Percentiles rank a stretch among this genome's conserved stretches.
Evolutionary conservation across 2,113 vertebrate species (phyloP).

Genomic region (Amazona guildingii): DNA sequence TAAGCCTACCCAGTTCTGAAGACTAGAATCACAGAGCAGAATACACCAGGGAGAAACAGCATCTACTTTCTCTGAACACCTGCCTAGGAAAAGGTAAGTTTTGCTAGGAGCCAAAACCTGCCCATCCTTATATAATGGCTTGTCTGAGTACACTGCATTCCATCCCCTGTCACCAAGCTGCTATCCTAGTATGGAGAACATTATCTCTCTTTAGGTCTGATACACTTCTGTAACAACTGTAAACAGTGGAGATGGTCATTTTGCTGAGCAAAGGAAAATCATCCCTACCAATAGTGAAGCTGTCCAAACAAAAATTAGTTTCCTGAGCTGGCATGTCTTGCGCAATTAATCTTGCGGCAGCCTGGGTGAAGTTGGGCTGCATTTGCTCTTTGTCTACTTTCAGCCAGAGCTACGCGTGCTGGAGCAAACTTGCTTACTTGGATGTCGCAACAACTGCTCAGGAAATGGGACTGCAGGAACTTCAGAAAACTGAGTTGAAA

Average conservation of each 20-base stretch:
- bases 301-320: background rate
- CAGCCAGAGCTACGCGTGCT: background rate
- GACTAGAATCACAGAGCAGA: background rate
- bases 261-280: background rate
- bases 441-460: background rate
- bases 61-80: background rate
- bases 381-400: background rate
- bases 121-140: background rate
- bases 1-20: background rate
- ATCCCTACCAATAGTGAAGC: background rate
- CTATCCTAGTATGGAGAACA: background rate
- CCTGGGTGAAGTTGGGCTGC: background rate
- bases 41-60: background rate
- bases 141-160: background rate
- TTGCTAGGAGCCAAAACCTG: background rate
- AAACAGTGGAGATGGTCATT: background rate
- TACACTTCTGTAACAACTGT: background rate
- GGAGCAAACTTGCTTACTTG: background rate
- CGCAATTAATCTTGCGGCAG: background rate
- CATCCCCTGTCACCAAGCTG: accelerated
- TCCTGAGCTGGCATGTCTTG: background rate
- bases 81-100: background rate
- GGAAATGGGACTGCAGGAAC: background rate
- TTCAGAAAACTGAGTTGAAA: background rate
- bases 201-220: background rate